Evolutionary conservation across 2,797 vertebrate species (phyloP), one percentile per base, ranked within the genome.

Genomic region (Oophaga sylvatica): DNA sequence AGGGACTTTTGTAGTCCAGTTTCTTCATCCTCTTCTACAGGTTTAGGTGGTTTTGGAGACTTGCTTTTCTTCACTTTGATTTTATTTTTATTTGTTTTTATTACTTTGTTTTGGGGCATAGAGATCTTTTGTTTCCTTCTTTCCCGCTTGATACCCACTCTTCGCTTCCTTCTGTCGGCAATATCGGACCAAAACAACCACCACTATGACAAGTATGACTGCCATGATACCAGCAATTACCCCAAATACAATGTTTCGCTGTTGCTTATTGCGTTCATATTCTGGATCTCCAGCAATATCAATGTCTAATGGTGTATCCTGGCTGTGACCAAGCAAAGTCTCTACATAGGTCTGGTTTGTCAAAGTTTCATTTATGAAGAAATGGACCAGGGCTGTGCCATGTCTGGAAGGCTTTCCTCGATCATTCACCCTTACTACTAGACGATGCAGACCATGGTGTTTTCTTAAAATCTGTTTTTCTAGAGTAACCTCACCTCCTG

Each of bases 281-380:
- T 99, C 97, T 0, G 98, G 98, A 90, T 99, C 98, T 0, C 98
- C 98, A 0, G 98, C 98, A 0, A 99, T 99, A 94, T 99, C 98
- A 5, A 96, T 96, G 90, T 99, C 97, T 20, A 99, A 94, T 0
- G 98, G 97, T 0, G 98, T 99, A 94, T 99, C 97, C 86, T 99
- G 94, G 91, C 98, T 99, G 93, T 99, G 97, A 29, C 97, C 97
- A 10, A 99, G 96, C 79, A 99, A 94, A 0, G 95, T 97, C 92
- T 99, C 98, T 20, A 99, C 95, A 70, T 96, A 92, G 0, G 98
- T 98, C 65, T 97, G 95, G 70, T 99, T 99, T 80, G 96, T 94
- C 82, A 97, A 91, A 0, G 98, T 99, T 91, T 99, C 97, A 0
- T 99, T 99, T 90, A 99, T 97, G 0, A 96, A 99, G 57, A 99